Conservation (phyloP, 2,797 vertebrate genomes). For the Carduelis carduelis region DNA sequence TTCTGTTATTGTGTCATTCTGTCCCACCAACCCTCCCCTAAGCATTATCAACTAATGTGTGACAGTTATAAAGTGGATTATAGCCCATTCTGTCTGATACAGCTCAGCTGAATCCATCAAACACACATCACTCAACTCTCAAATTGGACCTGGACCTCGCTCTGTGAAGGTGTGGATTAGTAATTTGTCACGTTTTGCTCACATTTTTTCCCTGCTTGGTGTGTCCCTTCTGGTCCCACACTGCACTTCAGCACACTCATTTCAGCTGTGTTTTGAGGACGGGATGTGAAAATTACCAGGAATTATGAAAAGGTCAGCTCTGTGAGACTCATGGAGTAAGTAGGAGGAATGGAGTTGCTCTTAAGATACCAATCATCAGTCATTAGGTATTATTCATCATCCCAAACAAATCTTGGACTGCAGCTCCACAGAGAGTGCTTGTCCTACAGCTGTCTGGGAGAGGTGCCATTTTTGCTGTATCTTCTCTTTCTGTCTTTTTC, state of each 20-base stretch:
- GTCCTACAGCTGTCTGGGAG: neutral
- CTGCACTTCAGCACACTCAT: neutral
- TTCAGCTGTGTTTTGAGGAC: neutral
- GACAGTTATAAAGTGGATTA: slow-evolving; percentile 37
- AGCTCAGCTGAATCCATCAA: slow-evolving; percentile 32
- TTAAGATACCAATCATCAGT: slow-evolving; percentile 17
- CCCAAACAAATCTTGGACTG: neutral
- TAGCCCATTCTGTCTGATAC: neutral
- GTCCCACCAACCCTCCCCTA: neutral
- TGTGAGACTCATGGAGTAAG: slow-evolving; percentile 12
- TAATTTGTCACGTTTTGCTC: neutral
- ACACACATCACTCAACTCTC: slow-evolving; percentile 12
- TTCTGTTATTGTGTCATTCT: neutral
- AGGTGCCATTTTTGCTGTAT: neutral
- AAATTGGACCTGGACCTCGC: neutral
- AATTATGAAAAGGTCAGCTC: slow-evolving; percentile 43
- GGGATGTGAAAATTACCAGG: slow-evolving; percentile 32
- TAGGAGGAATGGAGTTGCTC: neutral
- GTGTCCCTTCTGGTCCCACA: neutral
- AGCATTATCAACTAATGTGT: neutral
- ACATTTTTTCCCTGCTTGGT: neutral
- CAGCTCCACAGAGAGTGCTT: neutral
- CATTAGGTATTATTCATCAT: slow-evolving; percentile 31
- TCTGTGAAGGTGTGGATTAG: neutral
- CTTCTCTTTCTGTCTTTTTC: neutral